phyloP scores from a whole-genome alignment of 2,113 vertebrate genomes.

The Bufo gargarizans region DNA sequence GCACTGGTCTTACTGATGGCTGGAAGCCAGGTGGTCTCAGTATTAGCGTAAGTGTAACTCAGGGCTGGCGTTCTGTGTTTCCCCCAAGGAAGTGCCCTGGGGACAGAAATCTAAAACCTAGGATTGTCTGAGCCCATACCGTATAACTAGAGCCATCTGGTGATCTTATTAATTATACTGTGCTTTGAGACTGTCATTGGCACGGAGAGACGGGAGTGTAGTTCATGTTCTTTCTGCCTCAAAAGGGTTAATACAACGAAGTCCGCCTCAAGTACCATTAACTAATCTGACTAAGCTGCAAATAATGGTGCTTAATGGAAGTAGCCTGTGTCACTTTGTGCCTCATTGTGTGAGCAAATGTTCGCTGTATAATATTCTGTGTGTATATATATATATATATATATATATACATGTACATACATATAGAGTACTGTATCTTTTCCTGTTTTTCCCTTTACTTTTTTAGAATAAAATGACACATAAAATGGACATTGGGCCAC shows the following conservation, averaged over 20 bases:
- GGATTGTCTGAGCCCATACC: constrained; percentile 51
- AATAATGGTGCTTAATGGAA: constrained; percentile 53
- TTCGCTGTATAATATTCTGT: not conserved
- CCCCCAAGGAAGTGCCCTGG: constrained; percentile 47
- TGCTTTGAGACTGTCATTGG: constrained; percentile 42
- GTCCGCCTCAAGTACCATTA: constrained; percentile 46
- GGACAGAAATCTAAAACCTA: constrained; percentile 55
- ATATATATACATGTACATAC: no score
- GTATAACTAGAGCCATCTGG: constrained; percentile 57
- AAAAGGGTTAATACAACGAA: constrained; percentile 45
- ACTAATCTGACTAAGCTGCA: constrained; percentile 36
- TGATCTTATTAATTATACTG: constrained; percentile 48
- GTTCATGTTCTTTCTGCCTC: constrained; percentile 12
- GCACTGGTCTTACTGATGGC: not conserved
- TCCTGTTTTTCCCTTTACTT: no score
- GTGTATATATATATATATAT: no score
- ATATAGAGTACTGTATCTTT: no score
- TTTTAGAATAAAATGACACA: no score
- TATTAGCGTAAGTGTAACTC: constrained; percentile 24
- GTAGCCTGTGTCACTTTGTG: constrained; percentile 49
- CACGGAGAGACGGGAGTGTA: not conserved
- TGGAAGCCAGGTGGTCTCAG: constrained; percentile 45
- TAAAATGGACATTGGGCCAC: no score
- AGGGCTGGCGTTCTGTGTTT: constrained; percentile 33
- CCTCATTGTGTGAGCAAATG: constrained; percentile 26